Evolutionary conservation across 2,888 invertebrate genomes (phyloP).

Genomic region (Notodromas monacha): DNA sequence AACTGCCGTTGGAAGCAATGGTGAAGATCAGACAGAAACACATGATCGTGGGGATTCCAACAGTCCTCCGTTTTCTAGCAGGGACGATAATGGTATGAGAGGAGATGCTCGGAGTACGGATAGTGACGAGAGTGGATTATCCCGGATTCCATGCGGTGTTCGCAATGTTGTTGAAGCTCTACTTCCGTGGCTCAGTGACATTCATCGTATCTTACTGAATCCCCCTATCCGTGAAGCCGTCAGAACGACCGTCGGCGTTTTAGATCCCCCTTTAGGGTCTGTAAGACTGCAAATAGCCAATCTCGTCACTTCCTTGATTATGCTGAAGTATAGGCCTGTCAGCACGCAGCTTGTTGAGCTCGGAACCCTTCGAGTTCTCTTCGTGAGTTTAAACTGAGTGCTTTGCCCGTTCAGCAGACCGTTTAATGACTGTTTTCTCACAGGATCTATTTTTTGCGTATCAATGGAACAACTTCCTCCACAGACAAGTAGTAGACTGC

Average conservation of each 20-base stretch:
- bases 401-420: constrained; percentile 9
- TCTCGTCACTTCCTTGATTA: constrained; percentile 37
- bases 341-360: constrained; percentile 27
- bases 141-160: constrained; percentile 19
- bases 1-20: no score
- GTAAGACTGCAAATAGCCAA: constrained; percentile 44
- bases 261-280: constrained; percentile 41
- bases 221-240: constrained; percentile 24
- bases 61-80: no score
- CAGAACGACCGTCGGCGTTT: constrained; percentile 30
- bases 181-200: constrained; percentile 29
- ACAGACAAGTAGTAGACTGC: constrained; percentile 53
- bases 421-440: constrained; percentile 19
- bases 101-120: no score
- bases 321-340: constrained; percentile 34
- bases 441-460: constrained; percentile 63
- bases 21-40: no score
- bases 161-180: constrained; percentile 28
- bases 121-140: no score
- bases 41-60: no score
- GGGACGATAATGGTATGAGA: no score
- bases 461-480: constrained; percentile 79
- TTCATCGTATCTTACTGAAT: constrained; percentile 21
- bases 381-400: constrained; percentile 17
- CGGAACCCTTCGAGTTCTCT: constrained; percentile 22